A percentile compares a stretch with the other conserved stretches of the same genome.
Conservation (phyloP, 2,797 vertebrate genomes). For the Anolis apletophallus region DNA sequence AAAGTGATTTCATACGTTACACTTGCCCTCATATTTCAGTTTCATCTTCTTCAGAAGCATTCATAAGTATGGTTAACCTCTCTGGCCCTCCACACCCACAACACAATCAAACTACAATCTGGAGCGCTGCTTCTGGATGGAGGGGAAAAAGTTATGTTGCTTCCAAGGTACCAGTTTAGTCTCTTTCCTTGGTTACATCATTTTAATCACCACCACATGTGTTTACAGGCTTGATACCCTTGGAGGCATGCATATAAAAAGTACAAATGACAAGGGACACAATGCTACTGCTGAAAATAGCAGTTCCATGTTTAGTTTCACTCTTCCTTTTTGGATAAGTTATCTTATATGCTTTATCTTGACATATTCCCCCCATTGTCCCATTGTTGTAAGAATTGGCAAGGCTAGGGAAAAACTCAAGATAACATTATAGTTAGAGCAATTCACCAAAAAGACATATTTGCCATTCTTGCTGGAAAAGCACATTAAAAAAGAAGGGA, state of each 20-base stretch:
- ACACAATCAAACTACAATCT: not conserved
- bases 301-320: not conserved
- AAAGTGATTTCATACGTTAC: slow-evolving; percentile 16
- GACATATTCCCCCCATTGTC: too few relatives aligned
- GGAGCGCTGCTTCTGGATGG: slow-evolving; percentile 18
- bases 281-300: not conserved
- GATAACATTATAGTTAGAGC: not conserved
- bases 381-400: not conserved
- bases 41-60: slow-evolving; percentile 25
- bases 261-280: too few relatives aligned
- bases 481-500: not conserved
- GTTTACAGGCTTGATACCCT: not conserved
- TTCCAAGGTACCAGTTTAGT: slow-evolving; percentile 17
- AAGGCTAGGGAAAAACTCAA: not conserved
- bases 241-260: not conserved
- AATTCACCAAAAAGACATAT: not conserved
- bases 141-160: not conserved
- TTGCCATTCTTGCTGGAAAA: not conserved
- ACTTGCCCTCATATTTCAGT: slow-evolving; percentile 12
- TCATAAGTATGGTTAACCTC: slow-evolving; percentile 28
- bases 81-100: slow-evolving; percentile 25
- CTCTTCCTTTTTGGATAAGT: not conserved
- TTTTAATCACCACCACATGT: not conserved
- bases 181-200: slow-evolving; percentile 24
- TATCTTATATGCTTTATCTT: not conserved